These are phyloP conservation scores for Antheraea mylitta DNA, from an alignment of 1,140 invertebrate species.

Conservation along the genomic window DNA sequence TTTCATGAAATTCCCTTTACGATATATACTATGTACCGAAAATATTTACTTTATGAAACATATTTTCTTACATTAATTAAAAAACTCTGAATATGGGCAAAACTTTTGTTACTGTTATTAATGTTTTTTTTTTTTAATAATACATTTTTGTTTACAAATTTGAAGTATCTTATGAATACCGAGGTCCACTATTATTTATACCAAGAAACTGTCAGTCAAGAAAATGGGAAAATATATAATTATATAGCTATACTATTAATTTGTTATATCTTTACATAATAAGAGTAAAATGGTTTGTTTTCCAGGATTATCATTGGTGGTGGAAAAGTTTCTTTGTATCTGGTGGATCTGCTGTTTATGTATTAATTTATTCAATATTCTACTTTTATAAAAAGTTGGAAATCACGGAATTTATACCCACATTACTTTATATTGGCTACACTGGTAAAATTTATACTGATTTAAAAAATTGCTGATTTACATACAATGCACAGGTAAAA, in stretches of 20 bases:
- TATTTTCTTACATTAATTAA: too few relatives aligned
- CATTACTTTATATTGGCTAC: constrained; percentile 96
- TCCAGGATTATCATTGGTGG: constrained; percentile 99
- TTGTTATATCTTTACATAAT: not conserved
- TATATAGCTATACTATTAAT: not conserved
- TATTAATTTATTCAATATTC: constrained; percentile 96
- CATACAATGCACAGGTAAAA: not conserved
- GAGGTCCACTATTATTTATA: too few relatives aligned
- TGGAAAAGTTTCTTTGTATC: constrained; percentile 98
- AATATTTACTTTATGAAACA: too few relatives aligned
- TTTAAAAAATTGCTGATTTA: constrained; percentile 3
- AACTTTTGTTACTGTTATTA: too few relatives aligned
- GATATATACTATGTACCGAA: too few relatives aligned
- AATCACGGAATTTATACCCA: constrained; percentile 98
- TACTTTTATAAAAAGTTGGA: constrained; percentile 98
- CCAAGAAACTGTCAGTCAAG: too few relatives aligned
- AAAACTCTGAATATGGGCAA: too few relatives aligned
- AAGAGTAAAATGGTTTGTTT: constrained; percentile 35
- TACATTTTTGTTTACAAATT: too few relatives aligned
- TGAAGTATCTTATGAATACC: too few relatives aligned
- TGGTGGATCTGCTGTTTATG: constrained; percentile 96
- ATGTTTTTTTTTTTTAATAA: too few relatives aligned
- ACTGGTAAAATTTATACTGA: constrained; percentile 79
- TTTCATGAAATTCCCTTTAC: too few relatives aligned
- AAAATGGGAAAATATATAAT: too few relatives aligned